Conservation (phyloP, 2,797 vertebrate species). For the Moxostoma hubbsi region DNA sequence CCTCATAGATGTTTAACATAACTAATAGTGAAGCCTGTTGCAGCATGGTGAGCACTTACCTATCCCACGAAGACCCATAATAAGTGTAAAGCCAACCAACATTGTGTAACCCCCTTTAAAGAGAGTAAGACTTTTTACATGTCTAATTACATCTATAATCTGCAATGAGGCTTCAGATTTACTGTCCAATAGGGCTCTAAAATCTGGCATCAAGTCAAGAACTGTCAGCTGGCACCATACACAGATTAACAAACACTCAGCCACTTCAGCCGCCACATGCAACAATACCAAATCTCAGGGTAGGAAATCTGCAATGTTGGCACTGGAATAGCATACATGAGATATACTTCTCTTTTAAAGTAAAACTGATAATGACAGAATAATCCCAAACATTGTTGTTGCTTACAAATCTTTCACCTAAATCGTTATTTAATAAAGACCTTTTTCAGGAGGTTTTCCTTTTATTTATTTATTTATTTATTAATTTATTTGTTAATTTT, state of each 20-base stretch:
- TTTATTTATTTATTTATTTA: too few relatives aligned
- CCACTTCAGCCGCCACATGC: not conserved
- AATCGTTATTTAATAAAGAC: not conserved
- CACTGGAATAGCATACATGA: not conserved
- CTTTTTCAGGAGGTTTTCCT: not conserved
- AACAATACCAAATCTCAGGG: not conserved
- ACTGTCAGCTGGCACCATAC: conserved; percentile 19
- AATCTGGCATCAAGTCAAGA: conserved; percentile 34
- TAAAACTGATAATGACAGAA: not conserved
- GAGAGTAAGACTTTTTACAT: conserved; percentile 4
- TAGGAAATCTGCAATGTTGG: not conserved
- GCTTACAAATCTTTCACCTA: not conserved
- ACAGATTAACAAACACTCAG: conserved; percentile 1
- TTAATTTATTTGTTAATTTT: too few relatives aligned
- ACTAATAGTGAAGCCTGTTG: not conserved
- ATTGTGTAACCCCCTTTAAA: not conserved
- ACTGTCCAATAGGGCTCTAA: conserved; percentile 2
- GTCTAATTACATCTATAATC: conserved; percentile 32
- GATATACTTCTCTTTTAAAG: not conserved
- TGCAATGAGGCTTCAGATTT: not conserved
- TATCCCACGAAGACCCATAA: not conserved
- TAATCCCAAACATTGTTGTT: too few relatives aligned
- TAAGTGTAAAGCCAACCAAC: conserved; percentile 10
- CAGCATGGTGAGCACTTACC: not conserved
- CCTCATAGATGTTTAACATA: conserved; percentile 10